These are phyloP conservation scores for Crotalus helleri DNA, from an alignment of 2,113 vertebrate genomes.

Conservation along the genomic window DNA sequence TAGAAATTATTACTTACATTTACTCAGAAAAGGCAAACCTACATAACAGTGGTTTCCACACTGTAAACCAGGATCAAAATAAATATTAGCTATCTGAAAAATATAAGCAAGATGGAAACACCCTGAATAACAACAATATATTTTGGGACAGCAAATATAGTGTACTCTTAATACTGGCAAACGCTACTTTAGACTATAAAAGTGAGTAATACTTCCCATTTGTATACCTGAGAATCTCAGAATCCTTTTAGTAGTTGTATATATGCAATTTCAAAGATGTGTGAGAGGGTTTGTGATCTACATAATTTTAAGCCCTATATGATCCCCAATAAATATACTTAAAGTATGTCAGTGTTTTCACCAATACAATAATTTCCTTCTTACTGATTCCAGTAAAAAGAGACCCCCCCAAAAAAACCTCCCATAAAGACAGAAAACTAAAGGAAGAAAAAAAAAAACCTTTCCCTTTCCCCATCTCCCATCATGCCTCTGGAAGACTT, in stretches of 20 bases:
- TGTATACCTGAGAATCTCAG: not conserved
- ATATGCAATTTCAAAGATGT: not conserved
- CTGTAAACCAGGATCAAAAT: constrained; percentile 92
- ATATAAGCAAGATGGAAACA: constrained; percentile 26
- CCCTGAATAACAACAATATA: constrained; percentile 26
- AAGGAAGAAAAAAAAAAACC: not conserved
- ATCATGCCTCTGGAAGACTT: not conserved
- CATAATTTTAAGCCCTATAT: not conserved
- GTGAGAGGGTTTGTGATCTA: not conserved
- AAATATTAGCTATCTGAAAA: constrained; percentile 95
- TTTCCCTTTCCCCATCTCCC: not conserved
- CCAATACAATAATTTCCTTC: not conserved
- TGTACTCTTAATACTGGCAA: not conserved
- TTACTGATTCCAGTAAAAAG: not conserved
- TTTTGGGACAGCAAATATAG: not conserved
- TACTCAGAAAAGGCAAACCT: constrained; percentile 92
- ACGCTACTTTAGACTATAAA: not conserved
- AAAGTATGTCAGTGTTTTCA: not conserved
- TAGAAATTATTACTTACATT: constrained; percentile 79
- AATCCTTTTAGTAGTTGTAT: not conserved
- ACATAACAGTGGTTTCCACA: constrained; percentile 94
- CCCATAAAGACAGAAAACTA: not conserved
- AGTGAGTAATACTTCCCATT: not conserved
- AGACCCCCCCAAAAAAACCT: not conserved
- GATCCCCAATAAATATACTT: not conserved